A percentile compares a stretch with the other conserved stretches of the same genome.
Evolutionary conservation across 2,113 vertebrate species (phyloP).

Genomic region (Butorides virescens): DNA sequence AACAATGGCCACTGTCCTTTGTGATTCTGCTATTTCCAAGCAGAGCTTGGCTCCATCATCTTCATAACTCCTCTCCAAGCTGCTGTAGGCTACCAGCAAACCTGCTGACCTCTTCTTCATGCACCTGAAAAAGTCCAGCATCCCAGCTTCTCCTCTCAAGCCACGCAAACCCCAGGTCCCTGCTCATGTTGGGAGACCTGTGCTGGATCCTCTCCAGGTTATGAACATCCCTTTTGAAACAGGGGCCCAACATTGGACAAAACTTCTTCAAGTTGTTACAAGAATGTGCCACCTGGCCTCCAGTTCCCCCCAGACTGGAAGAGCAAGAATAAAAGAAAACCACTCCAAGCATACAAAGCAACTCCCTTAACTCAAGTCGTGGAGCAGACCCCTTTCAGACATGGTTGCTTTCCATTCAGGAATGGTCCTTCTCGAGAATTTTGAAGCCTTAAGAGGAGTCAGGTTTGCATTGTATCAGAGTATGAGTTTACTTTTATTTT

Average conservation of each 20-base stretch:
- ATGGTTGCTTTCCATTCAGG: too few species aligned
- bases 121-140: background rate
- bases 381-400: background rate
- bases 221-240: background rate
- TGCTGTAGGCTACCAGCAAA: background rate
- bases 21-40: background rate
- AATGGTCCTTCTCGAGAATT: background rate
- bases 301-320: background rate
- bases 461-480: background rate
- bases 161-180: background rate
- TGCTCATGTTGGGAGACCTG: background rate
- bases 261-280: background rate
- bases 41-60: background rate
- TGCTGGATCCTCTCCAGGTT: background rate
- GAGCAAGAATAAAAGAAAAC: background rate
- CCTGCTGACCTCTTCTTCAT: background rate
- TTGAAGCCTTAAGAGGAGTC: background rate
- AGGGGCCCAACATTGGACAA: fast-evolving
- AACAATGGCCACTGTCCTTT: background rate
- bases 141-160: background rate
- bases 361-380: background rate
- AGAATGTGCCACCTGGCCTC: background rate
- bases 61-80: background rate
- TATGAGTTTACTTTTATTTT: background rate
- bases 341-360: background rate